These are phyloP conservation scores for Podarcis raffonei DNA, from an alignment of 2,113 vertebrate species.

Conservation along the genomic window DNA sequence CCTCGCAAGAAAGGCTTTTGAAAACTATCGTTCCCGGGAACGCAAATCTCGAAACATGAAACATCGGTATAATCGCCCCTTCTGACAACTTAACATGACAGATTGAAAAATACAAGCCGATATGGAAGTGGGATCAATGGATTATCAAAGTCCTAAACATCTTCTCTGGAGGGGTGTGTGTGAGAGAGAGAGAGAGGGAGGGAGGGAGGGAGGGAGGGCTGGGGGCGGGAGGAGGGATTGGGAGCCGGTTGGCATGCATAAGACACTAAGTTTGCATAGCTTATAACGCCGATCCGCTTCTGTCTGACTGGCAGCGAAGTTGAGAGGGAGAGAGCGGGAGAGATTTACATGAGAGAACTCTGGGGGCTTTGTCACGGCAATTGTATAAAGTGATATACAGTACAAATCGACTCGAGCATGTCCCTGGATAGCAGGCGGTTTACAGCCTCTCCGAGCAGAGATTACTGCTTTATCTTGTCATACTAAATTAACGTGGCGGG, in stretches of 20 bases:
- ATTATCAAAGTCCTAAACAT: slow-evolving; percentile 86
- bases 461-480: slow-evolving; percentile 99
- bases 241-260: slow-evolving; percentile 71
- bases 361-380: slow-evolving; percentile 86
- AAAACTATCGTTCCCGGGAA: slow-evolving; percentile 75
- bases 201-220: slow-evolving; percentile 42
- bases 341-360: slow-evolving; percentile 84
- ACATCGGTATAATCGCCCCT: slow-evolving; percentile 79
- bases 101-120: slow-evolving; percentile 81
- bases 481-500: slow-evolving; percentile 90
- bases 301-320: slow-evolving; percentile 78
- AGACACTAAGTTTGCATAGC: slow-evolving; percentile 73
- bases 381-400: slow-evolving; percentile 90
- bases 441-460: slow-evolving; percentile 80
- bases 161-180: slow-evolving; percentile 64
- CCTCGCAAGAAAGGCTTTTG: slow-evolving; percentile 77
- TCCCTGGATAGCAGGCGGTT: slow-evolving; percentile 82
- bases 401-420: slow-evolving; percentile 83
- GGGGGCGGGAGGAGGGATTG: slow-evolving; percentile 60
- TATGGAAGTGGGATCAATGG: slow-evolving; percentile 83
- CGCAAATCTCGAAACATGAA: slow-evolving; percentile 79
- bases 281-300: slow-evolving; percentile 70
- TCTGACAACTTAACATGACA: slow-evolving; percentile 81
- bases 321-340: slow-evolving; percentile 68
- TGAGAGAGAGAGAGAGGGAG: slow-evolving; percentile 46